A percentile compares a stretch with the other conserved stretches of the same genome.
Evolutionary conservation across 1,140 invertebrate species (phyloP).

Genomic region (Bilobella aurantiaca): DNA sequence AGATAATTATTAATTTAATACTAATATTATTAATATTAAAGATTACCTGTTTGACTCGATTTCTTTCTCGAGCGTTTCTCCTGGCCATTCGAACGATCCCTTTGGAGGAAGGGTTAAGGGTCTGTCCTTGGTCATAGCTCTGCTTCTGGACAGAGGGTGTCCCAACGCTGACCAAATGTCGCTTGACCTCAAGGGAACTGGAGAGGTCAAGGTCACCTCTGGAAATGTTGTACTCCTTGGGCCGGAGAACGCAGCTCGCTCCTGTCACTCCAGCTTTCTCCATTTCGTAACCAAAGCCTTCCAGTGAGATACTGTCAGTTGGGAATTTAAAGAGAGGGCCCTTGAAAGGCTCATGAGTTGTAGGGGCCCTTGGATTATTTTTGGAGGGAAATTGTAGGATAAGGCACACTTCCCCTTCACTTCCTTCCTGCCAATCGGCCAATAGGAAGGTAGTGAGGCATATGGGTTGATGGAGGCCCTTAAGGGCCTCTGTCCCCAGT

Average conservation of each 20-base stretch:
- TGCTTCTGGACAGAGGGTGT: background rate
- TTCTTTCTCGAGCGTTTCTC: conserved; percentile 48
- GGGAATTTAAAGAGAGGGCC: no score
- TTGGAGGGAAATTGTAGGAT: no score
- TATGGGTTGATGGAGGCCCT: no score
- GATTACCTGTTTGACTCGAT: conserved; percentile 46
- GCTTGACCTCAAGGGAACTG: background rate
- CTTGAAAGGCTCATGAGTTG: no score
- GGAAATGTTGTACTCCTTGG: conserved; percentile 7
- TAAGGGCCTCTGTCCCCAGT: no score
- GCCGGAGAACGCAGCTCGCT: background rate
- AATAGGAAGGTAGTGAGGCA: no score
- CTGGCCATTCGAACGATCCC: conserved; percentile 40
- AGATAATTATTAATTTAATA: no score
- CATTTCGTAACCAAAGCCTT: background rate
- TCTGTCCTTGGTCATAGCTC: background rate
- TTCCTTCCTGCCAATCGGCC: no score
- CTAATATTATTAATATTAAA: no score
- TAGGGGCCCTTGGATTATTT: no score
- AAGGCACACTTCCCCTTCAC: no score
- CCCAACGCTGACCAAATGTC: background rate
- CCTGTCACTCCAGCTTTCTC: background rate
- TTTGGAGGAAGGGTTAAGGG: background rate
- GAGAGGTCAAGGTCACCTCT: background rate
- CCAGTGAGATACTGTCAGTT: background rate